Evolutionary conservation across 2,888 invertebrate genomes (phyloP), one percentile per base, ranked within the genome.

Genomic region (Mythimna loreyi): DNA sequence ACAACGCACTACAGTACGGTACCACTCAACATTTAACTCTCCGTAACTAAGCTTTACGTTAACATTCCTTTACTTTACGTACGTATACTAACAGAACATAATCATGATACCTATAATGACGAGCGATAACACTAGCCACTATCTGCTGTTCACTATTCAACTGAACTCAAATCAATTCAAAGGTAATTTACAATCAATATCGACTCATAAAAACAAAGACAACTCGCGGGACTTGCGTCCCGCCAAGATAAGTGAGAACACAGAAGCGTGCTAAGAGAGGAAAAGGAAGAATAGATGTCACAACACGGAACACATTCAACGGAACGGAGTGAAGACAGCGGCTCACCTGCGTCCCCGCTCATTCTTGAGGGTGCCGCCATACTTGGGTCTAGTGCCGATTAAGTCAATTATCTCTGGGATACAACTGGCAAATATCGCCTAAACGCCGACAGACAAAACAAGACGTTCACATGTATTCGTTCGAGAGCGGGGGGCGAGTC

Each of bases 351-450:
- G 98, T 97, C 99, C 99, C 97, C 99, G 98, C 97, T 99, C 99
- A 97, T 99, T 99, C 98, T 99, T 99, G 98, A 99, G 99, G 96
- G 99, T 99, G 97, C 99, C 99, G 97, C 99, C 99, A 97, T 99
- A 99, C 97, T 99, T 99, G 97, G 99, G 99, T 97, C 99, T 98
- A 97, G 99, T 99, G 97, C 99, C 99, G 97, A 99, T 98, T 97
- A 99, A 98, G 98, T 99, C 99, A 97, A 99, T 99, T 97, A 99
- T 99, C 98, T 99, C 99, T 96, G 99, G 99, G 97, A 99, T 99
- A 98, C 99, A 99, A 98, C 99, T 99, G 97, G 99, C 99, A 98
- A 99, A 99, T 98, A 99, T 99, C 97, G 99, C 99, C 99, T 99
- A 96, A 96, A 96, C 96, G 96, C 96, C 96, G 96, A 94, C 95